Evolutionary conservation across 2,888 invertebrate species (phyloP).

Genomic region (Automeris io): DNA sequence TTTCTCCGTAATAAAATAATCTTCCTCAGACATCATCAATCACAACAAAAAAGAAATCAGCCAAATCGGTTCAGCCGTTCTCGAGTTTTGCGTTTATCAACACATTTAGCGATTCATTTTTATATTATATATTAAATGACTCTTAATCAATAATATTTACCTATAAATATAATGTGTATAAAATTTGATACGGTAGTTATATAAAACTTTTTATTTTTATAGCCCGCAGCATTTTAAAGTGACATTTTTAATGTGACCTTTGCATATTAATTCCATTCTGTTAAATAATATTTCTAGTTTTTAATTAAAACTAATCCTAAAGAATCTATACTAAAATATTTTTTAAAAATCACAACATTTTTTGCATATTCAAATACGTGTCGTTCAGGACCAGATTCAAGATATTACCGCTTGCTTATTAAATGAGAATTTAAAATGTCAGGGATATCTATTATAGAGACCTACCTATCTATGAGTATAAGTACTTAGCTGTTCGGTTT

Average conservation of each 20-base stretch:
- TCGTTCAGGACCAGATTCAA: slow-evolving; percentile 12
- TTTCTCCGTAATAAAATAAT: no score
- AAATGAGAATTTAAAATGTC: slow-evolving; percentile 33
- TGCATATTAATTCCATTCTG: background rate
- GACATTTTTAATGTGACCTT: background rate
- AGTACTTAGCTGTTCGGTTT: background rate
- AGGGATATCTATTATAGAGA: slow-evolving; percentile 28
- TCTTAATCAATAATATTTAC: no score
- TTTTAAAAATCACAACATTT: slow-evolving; percentile 1
- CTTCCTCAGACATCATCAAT: no score
- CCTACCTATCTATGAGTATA: slow-evolving; percentile 3
- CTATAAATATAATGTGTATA: no score
- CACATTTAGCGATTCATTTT: no score
- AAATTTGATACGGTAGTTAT: no score
- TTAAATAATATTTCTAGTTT: background rate
- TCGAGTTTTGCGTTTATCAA: no score
- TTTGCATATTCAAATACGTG: slow-evolving; percentile 6
- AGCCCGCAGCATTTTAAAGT: background rate
- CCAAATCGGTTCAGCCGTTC: no score
- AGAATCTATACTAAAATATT: background rate
- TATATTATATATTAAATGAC: no score
- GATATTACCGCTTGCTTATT: slow-evolving; percentile 20
- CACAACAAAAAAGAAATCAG: no score
- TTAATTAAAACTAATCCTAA: slow-evolving; percentile 1
- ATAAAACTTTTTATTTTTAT: background rate